Conservation (phyloP, 23 tunicate genomes). For the Oikopleura dioica region DNA sequence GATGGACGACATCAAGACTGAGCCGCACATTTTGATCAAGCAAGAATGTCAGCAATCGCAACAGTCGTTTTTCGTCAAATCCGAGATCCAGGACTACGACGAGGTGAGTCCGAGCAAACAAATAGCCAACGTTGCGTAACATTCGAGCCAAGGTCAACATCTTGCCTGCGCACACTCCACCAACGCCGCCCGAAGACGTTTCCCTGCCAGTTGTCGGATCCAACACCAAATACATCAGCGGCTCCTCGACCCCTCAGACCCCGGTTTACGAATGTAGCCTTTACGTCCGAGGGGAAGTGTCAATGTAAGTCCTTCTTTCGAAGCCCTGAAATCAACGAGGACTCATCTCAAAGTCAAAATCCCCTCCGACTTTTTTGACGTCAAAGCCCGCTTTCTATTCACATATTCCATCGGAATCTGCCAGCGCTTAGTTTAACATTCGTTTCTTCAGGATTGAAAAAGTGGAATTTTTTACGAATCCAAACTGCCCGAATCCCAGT, state of each 20-base stretch:
- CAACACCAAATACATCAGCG: neutral
- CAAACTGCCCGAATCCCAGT: neutral
- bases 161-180: too few species aligned
- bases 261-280: neutral
- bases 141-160: too few species aligned
- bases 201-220: too few species aligned
- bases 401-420: neutral
- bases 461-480: conserved; percentile 1
- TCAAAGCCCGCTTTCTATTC: neutral
- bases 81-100: neutral
- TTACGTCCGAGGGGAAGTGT: neutral
- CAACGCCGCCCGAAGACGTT: too few species aligned
- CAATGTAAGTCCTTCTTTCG: conserved; percentile 7
- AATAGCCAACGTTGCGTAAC: too few species aligned
- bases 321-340: too few species aligned
- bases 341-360: too few species aligned
- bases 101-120: too few species aligned
- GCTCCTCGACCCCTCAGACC: neutral
- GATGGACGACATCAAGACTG: neutral
- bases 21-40: neutral
- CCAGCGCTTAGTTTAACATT: neutral
- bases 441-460: neutral
- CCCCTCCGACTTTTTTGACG: neutral
- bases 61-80: conserved; percentile 7
- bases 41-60: neutral